Base-by-base conservation (phyloP, 1,140 invertebrate species). In the Aradophagus sp. region DNA sequence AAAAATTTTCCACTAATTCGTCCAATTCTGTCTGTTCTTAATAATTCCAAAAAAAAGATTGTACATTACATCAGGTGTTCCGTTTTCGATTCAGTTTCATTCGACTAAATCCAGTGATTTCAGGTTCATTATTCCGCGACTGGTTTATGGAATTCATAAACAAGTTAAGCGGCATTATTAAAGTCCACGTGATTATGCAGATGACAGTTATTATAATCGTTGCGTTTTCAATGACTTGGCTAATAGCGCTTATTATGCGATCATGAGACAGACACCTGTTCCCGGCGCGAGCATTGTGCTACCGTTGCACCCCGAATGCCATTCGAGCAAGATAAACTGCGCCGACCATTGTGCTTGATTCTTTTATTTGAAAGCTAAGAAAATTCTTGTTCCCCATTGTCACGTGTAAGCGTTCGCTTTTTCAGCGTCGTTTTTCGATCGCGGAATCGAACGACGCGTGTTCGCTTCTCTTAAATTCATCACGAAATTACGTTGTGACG, bases 211-310 rank as follows among this genome's bases (percentile, higher is more conserved):
- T 36, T 36, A 47, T 58, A 45, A 58, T 58, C n/a, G 34, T 15
- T n/a, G 20, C 19, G n/a, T 17, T 56, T 36, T 26, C 31, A 56
- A 44, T 56, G 17, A 48, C 23, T 41, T 34, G n/a, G 27, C 16
- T 48, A 59, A 39, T 45, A 19, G 34, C 11, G 20, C 15, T 39
- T 39, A 32, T 41, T 48, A 39, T 23, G 20, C 42, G 31, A 31
- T 27, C 16, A 26, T 1, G 10, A 56, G 29, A 44, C 17, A 45
- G 55, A 41, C 55, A 59, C 55, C 55, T 59, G 55, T 47, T 59
- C 15, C 44, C 27, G 29, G 31, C 29, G 23, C 41, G n/a, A 11
- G 31, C 38, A 59, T 59, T 59, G 32, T 39, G 26, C 23, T 39
- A 47, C 41, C 34, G 38, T 59, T 59, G 42, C 38, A 27, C 26